Evolutionary conservation across 2,113 vertebrate species (phyloP), one percentile per base, ranked within the genome.

Genomic region (Ammospiza nelsoni): DNA sequence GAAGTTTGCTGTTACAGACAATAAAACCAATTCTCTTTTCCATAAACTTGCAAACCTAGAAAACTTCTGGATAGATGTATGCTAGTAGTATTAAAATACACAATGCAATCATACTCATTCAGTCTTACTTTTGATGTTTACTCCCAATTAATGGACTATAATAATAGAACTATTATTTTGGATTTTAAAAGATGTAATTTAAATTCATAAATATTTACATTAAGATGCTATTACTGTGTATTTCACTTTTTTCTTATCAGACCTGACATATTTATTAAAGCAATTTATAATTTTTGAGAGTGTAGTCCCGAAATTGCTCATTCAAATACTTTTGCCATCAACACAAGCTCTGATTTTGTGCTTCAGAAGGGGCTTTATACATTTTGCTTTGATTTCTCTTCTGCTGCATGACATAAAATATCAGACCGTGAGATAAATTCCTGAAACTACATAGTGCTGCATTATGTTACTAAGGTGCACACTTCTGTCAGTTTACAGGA

Each of bases 191-290:
- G 21, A 27, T 2, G 1, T 43, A 13, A 21, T 93, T 94, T 68
- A 48, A 61, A 84, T 75, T 63, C 1, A 13, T 74, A 93, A 85
- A 76, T 92, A 78, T 92, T 93, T 91, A 87, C 25, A 46, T 37
- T 92, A 49, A 75, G 44, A 83, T 55, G 52, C 11, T 76, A 54
- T 76, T 94, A 81, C 39, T 55, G 9, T 61, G 23, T 67, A 68
- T 77, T 94, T 81, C 52, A 89, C 52, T 57, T 94, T 68, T 68
- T 63, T 93, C 44, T 84, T 37, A 81, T 78, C 73, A 89, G 61
- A 89, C 44, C 31, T 74, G 80, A 33, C 68, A 87, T 68, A 9
- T 84, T 96, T 95, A 84, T 89, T 74, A 79, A 84, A 95, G 71
- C 35, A 74, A 23, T 72, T 76, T 58, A 17, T n/a, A 46, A 63